phyloP scores from a whole-genome alignment of 2,888 invertebrate species.

The Apotomis capreana region DNA sequence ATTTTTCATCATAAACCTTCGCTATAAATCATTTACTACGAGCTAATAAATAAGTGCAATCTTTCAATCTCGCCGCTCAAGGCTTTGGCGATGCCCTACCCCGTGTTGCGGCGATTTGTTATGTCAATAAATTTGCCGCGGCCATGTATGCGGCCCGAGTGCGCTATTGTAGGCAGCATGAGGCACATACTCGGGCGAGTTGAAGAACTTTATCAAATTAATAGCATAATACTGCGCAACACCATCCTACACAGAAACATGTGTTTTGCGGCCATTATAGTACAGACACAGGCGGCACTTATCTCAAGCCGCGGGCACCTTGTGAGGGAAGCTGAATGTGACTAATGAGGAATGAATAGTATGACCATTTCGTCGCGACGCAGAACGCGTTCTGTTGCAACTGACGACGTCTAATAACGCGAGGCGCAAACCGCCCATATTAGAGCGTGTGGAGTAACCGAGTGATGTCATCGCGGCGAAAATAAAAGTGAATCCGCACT shows the following conservation, averaged over 20 bases:
- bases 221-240: not conserved
- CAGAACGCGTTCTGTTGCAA: slow-evolving; percentile 27
- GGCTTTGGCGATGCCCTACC: slow-evolving; percentile 36
- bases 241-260: slow-evolving; percentile 4
- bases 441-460: slow-evolving; percentile 41
- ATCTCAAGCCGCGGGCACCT: not conserved
- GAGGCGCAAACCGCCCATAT: slow-evolving; percentile 30
- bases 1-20: slow-evolving; percentile 39
- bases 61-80: slow-evolving; percentile 52
- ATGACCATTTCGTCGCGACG: slow-evolving; percentile 29
- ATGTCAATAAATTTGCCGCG: slow-evolving; percentile 36
- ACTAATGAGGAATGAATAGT: slow-evolving; percentile 14
- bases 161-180: slow-evolving; percentile 15
- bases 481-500: slow-evolving; percentile 56
- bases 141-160: slow-evolving; percentile 14
- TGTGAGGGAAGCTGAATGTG: slow-evolving; percentile 12
- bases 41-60: slow-evolving; percentile 51
- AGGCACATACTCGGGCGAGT: not conserved
- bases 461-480: slow-evolving; percentile 59
- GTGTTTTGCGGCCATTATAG: not conserved
- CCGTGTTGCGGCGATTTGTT: slow-evolving; percentile 28
- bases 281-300: not conserved
- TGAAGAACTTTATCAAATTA: not conserved
- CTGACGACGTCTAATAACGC: slow-evolving; percentile 21
- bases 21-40: slow-evolving; percentile 38